Conservation (phyloP, 2,797 vertebrate species). For the Harpagifer antarcticus region DNA sequence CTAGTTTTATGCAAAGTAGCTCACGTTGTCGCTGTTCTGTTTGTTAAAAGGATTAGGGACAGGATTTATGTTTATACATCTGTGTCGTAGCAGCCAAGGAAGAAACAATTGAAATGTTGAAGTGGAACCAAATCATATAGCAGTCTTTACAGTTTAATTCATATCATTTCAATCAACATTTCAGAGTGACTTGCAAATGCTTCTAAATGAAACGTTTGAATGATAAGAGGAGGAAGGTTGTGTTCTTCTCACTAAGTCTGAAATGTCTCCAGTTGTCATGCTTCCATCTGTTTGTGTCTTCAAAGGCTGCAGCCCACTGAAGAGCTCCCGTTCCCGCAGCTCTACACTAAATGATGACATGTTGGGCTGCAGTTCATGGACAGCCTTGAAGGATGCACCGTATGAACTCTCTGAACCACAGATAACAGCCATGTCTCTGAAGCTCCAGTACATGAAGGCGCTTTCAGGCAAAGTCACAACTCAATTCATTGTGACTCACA, state of each 20-base stretch:
- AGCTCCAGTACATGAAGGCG: background rate
- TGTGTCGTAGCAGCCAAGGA: no score
- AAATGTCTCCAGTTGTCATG: background rate
- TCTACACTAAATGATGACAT: constrained; percentile 80
- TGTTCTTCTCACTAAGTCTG: background rate
- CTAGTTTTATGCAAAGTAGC: no score
- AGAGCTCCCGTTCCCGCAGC: constrained; percentile 89
- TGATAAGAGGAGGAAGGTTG: background rate
- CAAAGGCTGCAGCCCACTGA: constrained; percentile 93
- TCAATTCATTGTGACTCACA: background rate
- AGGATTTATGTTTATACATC: no score
- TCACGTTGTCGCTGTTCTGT: no score
- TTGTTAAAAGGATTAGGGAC: no score
- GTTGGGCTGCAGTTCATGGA: background rate
- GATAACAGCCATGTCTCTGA: constrained; percentile 1
- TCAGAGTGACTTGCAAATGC: no score
- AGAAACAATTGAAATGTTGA: no score
- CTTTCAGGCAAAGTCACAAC: background rate
- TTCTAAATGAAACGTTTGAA: background rate
- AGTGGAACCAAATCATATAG: no score
- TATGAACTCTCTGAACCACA: background rate
- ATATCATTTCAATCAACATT: no score
- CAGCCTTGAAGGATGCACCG: constrained; percentile 1
- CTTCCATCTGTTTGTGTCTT: constrained; percentile 37
- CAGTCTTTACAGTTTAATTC: no score